Evolutionary conservation across 2,113 vertebrate genomes (phyloP), one percentile per base, ranked within the genome.

Genomic region (Lethenteron camtschaticum): DNA sequence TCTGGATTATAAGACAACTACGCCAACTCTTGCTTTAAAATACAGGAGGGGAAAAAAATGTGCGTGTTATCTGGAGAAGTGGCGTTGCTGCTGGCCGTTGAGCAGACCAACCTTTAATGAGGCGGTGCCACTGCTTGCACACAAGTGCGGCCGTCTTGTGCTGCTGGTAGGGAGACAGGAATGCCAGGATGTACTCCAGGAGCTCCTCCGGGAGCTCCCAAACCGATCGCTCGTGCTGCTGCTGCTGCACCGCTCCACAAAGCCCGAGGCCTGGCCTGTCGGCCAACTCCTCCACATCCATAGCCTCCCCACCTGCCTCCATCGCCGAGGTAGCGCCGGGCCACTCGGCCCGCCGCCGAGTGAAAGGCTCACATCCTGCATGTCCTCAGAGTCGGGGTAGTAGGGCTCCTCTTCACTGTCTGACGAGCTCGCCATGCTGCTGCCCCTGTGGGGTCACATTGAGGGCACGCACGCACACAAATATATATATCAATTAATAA

Each of bases 41-140:
- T 41, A 41, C 41, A 41, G 41, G 41, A 41, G 41, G 6, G 41
- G 41, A 41, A 41, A 41, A 41, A 41, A 6, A 41, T 41, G 24
- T 41, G 41, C 41, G 41, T 41, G 5, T 41, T 41, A 41, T 41
- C 41, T 41, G 41, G 41, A 41, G 41, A 41, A 41, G 6, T 41
- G 41, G 41, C 7, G 41, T 41, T 41, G 41, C 41, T 41, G 41
- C 41, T 41, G 41, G 41, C 6, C 41, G 41, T 41, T 41, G 41
- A 41, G 41, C 41, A 41, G 6, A 41, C 69, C 60, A 83, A 96
- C 94, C 94, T 91, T 96, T 99, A 79, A 96, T 96, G 55, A 99
- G 91, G 68, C 94, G 86, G 74, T 99, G 94, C 94, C 94, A 99
- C 80, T 94, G 91, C 74, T 95, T 96, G 77, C 91, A 99, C 71